phyloP scores from a whole-genome alignment of 2,113 vertebrate genomes.

The Apteryx mantelli region DNA sequence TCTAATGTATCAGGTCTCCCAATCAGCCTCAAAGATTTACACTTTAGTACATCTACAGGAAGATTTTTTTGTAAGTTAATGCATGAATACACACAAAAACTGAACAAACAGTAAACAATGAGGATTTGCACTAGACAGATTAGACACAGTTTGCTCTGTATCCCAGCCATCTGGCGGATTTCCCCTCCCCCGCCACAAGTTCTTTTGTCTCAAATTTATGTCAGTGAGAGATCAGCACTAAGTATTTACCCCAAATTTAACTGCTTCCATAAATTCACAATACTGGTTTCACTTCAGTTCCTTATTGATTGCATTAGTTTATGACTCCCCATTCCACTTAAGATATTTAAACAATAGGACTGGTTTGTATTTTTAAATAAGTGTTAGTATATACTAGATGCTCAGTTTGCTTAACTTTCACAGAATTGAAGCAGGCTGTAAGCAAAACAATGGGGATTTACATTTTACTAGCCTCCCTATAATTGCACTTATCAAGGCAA shows the following conservation, averaged over 20 bases:
- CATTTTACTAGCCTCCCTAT: neutral
- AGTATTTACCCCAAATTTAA: slow-evolving; percentile 38
- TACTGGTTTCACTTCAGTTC: neutral
- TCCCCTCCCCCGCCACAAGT: neutral
- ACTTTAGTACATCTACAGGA: neutral
- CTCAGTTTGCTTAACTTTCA: neutral
- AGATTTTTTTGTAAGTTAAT: neutral
- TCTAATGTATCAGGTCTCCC: neutral
- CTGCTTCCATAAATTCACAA: neutral
- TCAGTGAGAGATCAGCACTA: slow-evolving; percentile 45
- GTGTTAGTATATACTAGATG: neutral
- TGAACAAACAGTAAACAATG: neutral
- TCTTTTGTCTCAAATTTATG: slow-evolving; percentile 54
- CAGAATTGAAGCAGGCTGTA: neutral
- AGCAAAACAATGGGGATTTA: neutral
- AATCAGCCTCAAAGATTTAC: neutral
- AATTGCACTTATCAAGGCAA: neutral
- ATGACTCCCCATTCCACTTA: neutral
- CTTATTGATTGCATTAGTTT: neutral
- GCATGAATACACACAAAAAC: neutral
- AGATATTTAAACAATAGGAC: neutral
- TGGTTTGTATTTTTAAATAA: neutral
- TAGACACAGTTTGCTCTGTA: slow-evolving; percentile 27
- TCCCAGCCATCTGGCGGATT: slow-evolving; percentile 49
- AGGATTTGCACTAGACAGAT: slow-evolving; percentile 33